Base-by-base conservation (phyloP, 1,140 invertebrate species). In the Agrypnia vestita region DNA sequence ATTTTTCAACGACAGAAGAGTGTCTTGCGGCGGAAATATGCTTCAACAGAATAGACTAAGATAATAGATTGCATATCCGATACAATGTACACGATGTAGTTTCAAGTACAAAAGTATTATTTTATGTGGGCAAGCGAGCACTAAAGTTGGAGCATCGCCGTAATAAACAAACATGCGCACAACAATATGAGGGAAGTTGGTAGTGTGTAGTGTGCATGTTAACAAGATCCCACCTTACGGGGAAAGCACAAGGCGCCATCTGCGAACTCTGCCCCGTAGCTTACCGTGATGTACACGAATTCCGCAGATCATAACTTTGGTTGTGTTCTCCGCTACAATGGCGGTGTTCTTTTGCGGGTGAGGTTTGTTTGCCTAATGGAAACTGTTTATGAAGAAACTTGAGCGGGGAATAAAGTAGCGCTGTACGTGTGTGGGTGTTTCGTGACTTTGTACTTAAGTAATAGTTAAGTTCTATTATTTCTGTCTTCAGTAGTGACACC, bases 231-330 rank as follows among this genome's bases (percentile, higher is more conserved):
- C 64, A 69, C 64, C 64, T 49, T 17, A 8, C n/a, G n/a, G 6
- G 12, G 13, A 46, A 47, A 12, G 43, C 44, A 69, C n/a, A 47
- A 49, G 64, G 64, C 44, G 17, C 64, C 64, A 69, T 69, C 64
- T 69, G 64, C 46, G 44, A 69, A 47, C 64, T 49, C 15, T 47
- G 64, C 44, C 21, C 44, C 43, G 17, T 47, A 49, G 43, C 13
- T 69, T 69, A 47, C 44, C 25, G n/a, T 47, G n/a, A 44, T 46
- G 44, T 69, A 69, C n/a, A 62, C 59, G 64, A n/a, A 69, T 49
- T 69, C 64, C 64, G 44, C 43, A 69, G 64, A 47, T 69, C 64
- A 19, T 69, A 69, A 49, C 43, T 69, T 69, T 15, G 64, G 64
- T 69, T 69, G 44, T 47, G 44, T 69, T 69, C 64, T 21, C 21